Base-by-base conservation (phyloP, 1,140 invertebrate species). In the Eriocheir sinensis region DNA sequence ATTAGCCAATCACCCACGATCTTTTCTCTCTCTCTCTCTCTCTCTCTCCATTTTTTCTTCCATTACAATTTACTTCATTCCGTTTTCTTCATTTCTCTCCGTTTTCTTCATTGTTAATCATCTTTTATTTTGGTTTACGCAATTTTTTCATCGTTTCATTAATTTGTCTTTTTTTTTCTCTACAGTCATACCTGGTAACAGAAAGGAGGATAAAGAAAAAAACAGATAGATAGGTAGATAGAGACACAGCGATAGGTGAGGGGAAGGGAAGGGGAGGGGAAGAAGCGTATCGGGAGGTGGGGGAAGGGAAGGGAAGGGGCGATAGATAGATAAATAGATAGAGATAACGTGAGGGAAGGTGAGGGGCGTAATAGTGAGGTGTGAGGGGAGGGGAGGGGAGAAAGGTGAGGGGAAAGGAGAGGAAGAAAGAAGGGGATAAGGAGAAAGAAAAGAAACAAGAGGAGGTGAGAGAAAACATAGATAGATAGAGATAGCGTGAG, bases 401-500 rank as follows among this genome's bases (percentile, higher is more conserved):
- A 8, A 30, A 89, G 86, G 40, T n/a, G 40, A 44, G 40, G 86
- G n/a, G 34, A 38, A 40, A n/a, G 86, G 40, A 12, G n/a, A 2
- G 38, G 34, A 6, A 30, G 15, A 17, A 89, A 40, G 15, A 12
- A 40, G 34, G 40, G 40, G n/a, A 36, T 21, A 30, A 38, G 9
- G 15, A 17, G 40, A 30, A n/a, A 36, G 17, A 36, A 89, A n/a
- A 89, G 40, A 36, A 12, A 38, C 32, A 38, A 36, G 17, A 36
- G 17, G 86, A 38, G 86, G 17, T 30, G 17, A 36, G 17, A 36
- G 17, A 36, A 38, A 36, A 38, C 17, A 38, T 8, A 38, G 86
- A 38, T 15, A 89, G 86, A 89, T 30, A 89, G 86, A 89, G 86
- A 89, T 30, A 89, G 86, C 34, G 86, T 38, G 86, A 88, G 88